Conservation (phyloP, 2,888 invertebrate species). For the Mimumesa dahlbomi region DNA sequence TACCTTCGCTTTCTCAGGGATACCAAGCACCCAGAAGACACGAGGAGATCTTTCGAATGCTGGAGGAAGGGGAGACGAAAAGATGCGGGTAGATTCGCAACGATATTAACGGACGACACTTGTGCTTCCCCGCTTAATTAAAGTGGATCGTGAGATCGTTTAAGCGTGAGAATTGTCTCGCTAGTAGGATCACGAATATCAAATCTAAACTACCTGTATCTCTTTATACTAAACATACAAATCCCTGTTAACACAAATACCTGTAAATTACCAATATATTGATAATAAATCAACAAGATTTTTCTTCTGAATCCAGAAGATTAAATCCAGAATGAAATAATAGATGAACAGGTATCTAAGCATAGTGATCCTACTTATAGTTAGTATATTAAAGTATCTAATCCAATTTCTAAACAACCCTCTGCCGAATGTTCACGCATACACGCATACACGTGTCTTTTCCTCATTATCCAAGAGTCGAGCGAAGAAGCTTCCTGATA, state of each 20-base stretch:
- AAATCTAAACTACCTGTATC: not conserved
- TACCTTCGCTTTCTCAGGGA: constrained; percentile 73
- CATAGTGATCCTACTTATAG: too few relatives aligned
- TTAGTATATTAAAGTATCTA: too few relatives aligned
- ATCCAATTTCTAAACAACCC: not conserved
- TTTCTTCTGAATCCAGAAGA: too few relatives aligned
- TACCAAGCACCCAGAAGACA: constrained; percentile 72
- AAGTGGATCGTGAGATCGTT: not conserved
- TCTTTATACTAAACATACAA: too few relatives aligned
- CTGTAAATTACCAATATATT: too few relatives aligned
- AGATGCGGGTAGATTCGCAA: not conserved
- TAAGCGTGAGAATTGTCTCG: not conserved
- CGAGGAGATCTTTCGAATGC: constrained; percentile 65
- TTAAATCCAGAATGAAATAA: too few relatives aligned
- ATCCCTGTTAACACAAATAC: too few relatives aligned
- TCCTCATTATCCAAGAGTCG: not conserved
- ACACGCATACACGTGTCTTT: constrained; percentile 1
- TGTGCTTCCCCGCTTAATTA: not conserved
- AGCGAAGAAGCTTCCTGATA: constrained; percentile 66
- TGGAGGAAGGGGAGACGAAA: not conserved
- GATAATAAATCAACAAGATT: too few relatives aligned
- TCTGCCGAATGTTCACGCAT: not conserved
- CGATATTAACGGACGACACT: not conserved
- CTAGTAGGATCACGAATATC: not conserved
- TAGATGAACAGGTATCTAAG: too few relatives aligned